phyloP scores from a whole-genome alignment of 1,140 invertebrate species.

The Solen grandis region DNA sequence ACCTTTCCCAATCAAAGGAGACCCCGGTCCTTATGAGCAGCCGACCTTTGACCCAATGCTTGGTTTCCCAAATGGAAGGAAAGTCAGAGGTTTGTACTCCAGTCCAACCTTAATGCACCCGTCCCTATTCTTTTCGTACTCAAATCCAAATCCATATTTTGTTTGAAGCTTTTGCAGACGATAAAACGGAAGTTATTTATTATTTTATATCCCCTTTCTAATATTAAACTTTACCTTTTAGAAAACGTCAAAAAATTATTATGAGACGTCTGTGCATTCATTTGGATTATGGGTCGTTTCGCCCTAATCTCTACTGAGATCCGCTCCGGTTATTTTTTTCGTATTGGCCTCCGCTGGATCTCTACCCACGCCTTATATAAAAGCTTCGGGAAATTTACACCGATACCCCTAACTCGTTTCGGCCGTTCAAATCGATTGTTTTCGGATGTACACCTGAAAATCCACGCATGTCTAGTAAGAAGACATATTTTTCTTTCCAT shows the following conservation, averaged over 20 bases:
- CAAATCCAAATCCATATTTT: background rate
- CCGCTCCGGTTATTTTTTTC: too few relatives aligned
- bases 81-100: constrained; percentile 85
- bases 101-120: background rate
- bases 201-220: background rate
- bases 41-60: constrained; percentile 89
- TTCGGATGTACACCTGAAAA: too few relatives aligned
- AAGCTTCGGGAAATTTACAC: too few relatives aligned
- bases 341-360: too few relatives aligned
- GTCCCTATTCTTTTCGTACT: too few relatives aligned
- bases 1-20: background rate
- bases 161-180: background rate
- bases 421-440: too few relatives aligned
- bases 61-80: constrained; percentile 88
- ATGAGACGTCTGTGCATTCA: background rate
- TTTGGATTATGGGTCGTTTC: too few relatives aligned
- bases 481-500: too few relatives aligned
- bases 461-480: too few relatives aligned
- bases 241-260: background rate
- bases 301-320: too few relatives aligned
- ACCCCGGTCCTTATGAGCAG: constrained; percentile 84
- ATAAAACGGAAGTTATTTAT: background rate
- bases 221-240: background rate
- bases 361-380: too few relatives aligned
- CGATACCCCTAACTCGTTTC: too few relatives aligned